Evolutionary conservation across 2,113 vertebrate species (phyloP).

Genomic region (Labeo rohita): DNA sequence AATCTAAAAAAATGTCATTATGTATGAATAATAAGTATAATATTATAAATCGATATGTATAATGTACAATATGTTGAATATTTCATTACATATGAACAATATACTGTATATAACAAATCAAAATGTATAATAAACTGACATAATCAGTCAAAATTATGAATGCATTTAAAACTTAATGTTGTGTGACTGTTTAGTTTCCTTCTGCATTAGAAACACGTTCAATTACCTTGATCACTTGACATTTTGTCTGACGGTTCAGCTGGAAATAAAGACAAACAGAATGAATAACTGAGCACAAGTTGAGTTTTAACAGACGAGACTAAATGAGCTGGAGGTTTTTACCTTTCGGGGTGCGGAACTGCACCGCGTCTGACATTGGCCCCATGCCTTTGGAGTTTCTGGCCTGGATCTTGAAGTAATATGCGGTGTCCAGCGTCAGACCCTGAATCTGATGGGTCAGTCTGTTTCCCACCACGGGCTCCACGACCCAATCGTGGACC

Average conservation of each 20-base stretch:
- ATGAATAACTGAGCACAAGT: background rate
- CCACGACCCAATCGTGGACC: constrained; percentile 97
- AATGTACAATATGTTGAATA: background rate
- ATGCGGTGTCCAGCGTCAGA: constrained; percentile 92
- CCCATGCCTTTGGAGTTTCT: constrained; percentile 99
- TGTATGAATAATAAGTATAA: background rate
- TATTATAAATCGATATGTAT: no score
- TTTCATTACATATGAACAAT: background rate
- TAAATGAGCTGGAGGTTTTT: background rate
- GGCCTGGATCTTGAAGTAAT: constrained; percentile 99
- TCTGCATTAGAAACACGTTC: constrained; percentile 56
- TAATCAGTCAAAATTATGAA: background rate
- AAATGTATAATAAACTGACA: no score
- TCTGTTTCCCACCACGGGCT: constrained; percentile 94
- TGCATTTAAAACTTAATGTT: background rate
- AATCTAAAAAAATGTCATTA: background rate
- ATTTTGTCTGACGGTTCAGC: constrained; percentile 99
- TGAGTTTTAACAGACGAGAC: background rate
- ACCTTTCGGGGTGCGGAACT: constrained; percentile 98
- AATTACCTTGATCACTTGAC: constrained; percentile 99
- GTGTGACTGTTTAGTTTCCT: background rate
- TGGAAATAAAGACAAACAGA: constrained; percentile 71
- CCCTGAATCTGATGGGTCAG: constrained; percentile 98
- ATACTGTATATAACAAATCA: background rate
- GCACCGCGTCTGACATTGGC: constrained; percentile 95